Conservation (phyloP, 2,888 invertebrate species). For the Polydesmus complanatus region DNA sequence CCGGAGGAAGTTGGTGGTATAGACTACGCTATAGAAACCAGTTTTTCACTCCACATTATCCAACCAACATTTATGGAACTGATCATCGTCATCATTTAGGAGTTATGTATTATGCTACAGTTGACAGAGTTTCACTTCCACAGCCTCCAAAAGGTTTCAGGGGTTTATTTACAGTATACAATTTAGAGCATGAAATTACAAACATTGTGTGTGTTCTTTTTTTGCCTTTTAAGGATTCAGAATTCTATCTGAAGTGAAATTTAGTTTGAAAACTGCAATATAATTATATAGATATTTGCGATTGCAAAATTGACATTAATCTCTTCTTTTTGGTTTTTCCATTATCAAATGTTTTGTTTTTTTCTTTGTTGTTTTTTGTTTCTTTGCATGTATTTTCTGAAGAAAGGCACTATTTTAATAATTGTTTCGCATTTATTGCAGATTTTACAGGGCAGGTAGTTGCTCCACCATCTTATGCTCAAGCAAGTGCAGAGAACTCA, state of each 20-base stretch:
- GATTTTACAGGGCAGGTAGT: background rate
- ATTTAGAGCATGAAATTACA: no score
- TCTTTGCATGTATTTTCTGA: no score
- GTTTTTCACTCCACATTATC: background rate
- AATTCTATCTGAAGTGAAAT: no score
- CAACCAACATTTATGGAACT: background rate
- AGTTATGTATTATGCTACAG: conserved; percentile 13
- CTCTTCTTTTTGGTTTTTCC: no score
- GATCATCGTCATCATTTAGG: conserved; percentile 2
- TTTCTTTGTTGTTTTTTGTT: no score
- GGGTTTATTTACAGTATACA: no score
- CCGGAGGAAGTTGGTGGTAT: conserved; percentile 44
- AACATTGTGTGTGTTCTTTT: background rate
- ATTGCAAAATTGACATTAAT: no score
- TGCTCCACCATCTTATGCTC: background rate
- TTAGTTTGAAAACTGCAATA: no score
- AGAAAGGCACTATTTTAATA: no score
- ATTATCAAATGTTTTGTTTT: no score
- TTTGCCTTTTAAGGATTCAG: background rate
- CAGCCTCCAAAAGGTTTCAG: conserved; percentile 7
- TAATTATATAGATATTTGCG: no score
- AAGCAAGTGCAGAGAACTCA: background rate
- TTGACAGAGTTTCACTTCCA: conserved; percentile 15
- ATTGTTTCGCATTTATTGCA: no score
- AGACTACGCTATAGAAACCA: conserved; percentile 25